A percentile compares a stretch with the other conserved stretches of the same genome.
phyloP scores from a whole-genome alignment of 2,888 invertebrate genomes.

The Cecidostiba fungosa region DNA sequence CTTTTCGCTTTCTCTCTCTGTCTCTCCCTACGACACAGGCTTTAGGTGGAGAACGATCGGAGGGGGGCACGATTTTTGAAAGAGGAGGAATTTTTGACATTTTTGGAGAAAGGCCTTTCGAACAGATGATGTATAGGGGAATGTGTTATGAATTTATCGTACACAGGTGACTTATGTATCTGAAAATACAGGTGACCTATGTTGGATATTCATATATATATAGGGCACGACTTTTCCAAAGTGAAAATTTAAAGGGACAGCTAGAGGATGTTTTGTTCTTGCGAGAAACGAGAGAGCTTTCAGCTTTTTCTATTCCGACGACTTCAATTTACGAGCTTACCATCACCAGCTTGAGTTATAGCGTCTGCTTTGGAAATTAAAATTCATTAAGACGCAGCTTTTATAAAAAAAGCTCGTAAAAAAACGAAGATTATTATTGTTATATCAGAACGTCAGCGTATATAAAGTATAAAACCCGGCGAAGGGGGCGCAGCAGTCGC shows the following conservation, averaged over 20 bases:
- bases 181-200: background rate
- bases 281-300: no score
- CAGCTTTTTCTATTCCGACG: no score
- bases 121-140: no score
- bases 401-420: background rate
- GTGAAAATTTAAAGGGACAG: background rate
- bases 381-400: no score
- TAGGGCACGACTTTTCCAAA: background rate
- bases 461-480: background rate
- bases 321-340: no score
- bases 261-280: background rate
- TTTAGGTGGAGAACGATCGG: background rate
- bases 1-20: constrained; percentile 6
- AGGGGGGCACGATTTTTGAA: constrained; percentile 3
- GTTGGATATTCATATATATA: background rate
- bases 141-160: background rate
- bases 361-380: no score
- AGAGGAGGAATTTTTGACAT: background rate
- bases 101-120: background rate
- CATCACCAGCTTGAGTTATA: no score
- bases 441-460: no score
- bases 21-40: background rate
- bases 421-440: background rate
- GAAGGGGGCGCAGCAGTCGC: constrained; percentile 46
- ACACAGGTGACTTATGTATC: background rate